Percentiles rank a stretch among this genome's conserved stretches.
These are phyloP conservation scores for Rhineura floridana DNA, from an alignment of 2,113 vertebrate species.

Conservation along the genomic window DNA sequence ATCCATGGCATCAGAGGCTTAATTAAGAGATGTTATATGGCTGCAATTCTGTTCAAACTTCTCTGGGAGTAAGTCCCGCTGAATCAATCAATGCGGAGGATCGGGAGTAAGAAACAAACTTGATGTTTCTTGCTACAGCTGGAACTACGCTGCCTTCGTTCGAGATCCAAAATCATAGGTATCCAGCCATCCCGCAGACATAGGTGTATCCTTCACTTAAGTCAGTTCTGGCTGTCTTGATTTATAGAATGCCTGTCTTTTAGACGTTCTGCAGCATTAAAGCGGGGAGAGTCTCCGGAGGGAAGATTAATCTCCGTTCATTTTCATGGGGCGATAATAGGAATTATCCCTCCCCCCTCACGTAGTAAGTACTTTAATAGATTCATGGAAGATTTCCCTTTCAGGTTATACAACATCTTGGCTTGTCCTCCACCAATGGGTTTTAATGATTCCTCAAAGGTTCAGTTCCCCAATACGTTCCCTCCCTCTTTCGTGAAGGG, in stretches of 20 bases:
- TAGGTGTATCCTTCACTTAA: constrained; percentile 32
- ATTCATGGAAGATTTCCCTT: constrained; percentile 43
- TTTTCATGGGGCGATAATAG: constrained; percentile 48
- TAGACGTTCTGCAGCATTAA: constrained; percentile 56
- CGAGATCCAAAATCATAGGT: constrained; percentile 4
- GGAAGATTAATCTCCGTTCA: constrained; percentile 42
- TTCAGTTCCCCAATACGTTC: constrained; percentile 26
- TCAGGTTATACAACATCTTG: constrained; percentile 28
- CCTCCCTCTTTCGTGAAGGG: neutral
- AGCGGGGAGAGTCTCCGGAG: constrained; percentile 18
- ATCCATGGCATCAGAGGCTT: neutral
- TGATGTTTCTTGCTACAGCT: neutral
- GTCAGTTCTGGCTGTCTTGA: constrained; percentile 48
- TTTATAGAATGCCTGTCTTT: constrained; percentile 23
- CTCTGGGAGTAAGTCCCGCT: neutral
- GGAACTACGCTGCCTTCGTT: neutral
- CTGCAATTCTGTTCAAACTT: neutral
- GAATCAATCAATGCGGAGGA: neutral
- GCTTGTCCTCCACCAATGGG: constrained; percentile 10
- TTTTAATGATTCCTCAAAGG: constrained; percentile 20
- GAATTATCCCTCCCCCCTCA: constrained; percentile 40
- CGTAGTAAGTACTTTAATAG: constrained; percentile 48
- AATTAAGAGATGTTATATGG: neutral
- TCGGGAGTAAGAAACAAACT: neutral
- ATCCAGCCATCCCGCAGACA: constrained; percentile 19